Evolutionary conservation across 2,113 vertebrate genomes (phyloP).

Genomic region (Lepus timidus): DNA sequence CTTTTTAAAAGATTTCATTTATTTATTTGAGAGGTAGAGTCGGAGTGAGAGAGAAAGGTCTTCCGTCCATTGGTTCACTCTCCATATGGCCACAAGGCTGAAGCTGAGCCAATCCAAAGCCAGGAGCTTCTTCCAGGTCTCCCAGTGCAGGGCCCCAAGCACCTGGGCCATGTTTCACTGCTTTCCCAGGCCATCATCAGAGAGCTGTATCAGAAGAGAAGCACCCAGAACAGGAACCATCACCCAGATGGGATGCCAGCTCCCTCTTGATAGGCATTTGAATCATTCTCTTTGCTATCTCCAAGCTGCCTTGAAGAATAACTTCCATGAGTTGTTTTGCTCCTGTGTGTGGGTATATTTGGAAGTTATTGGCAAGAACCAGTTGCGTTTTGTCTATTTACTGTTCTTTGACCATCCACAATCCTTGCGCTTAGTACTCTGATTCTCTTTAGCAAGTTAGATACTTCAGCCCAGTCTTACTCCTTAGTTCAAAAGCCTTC

Average conservation of each 20-base stretch:
- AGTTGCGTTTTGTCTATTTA: not conserved
- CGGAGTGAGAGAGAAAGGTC: too few species aligned
- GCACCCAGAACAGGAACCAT: too few species aligned
- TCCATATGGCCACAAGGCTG: too few species aligned
- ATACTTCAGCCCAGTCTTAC: not conserved
- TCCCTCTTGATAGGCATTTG: not conserved
- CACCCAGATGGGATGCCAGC: not conserved
- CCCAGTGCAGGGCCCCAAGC: too few species aligned
- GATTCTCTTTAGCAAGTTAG: not conserved
- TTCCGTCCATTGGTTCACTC: too few species aligned
- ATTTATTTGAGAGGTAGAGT: too few species aligned
- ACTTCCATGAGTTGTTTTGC: not conserved
- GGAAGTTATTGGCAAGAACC: not conserved
- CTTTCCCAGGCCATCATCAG: too few species aligned
- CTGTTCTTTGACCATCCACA: not conserved
- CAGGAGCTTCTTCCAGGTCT: too few species aligned
- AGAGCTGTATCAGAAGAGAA: too few species aligned
- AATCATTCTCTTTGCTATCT: not conserved
- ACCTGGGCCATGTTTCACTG: too few species aligned
- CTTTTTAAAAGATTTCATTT: too few species aligned
- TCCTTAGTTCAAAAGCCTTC: not conserved
- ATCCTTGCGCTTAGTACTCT: not conserved
- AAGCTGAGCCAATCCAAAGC: too few species aligned
- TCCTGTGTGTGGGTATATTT: not conserved
- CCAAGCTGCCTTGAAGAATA: not conserved